A percentile compares a stretch with the other conserved stretches of the same genome.
Conservation (phyloP, 2,113 vertebrate genomes). For the Mesocricetus auratus region DNA sequence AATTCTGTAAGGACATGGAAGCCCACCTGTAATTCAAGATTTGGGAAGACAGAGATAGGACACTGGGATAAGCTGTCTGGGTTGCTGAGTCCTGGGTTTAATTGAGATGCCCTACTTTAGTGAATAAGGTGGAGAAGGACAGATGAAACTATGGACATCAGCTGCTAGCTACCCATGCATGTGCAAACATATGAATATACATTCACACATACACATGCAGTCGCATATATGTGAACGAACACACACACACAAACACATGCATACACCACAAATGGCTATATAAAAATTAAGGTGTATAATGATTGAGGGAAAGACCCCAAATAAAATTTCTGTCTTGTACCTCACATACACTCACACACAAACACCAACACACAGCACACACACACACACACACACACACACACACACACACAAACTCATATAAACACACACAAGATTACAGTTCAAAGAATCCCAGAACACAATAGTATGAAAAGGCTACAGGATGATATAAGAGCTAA, state of each 20-base stretch:
- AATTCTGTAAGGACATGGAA: background rate
- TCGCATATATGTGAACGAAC: background rate
- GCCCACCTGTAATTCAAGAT: background rate
- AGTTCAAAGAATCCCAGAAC: background rate
- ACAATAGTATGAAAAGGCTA: background rate
- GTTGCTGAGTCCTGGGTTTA: background rate
- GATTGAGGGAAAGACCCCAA: background rate
- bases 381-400: background rate
- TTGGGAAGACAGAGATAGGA: background rate
- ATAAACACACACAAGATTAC: background rate
- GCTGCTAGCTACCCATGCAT: no score
- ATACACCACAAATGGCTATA: background rate
- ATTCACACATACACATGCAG: background rate
- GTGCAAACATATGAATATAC: no score
- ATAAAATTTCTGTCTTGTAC: background rate
- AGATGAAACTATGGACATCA: background rate
- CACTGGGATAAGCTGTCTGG: background rate
- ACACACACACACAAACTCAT: background rate
- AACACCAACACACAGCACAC: background rate
- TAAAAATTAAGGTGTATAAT: background rate
- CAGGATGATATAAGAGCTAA: background rate
- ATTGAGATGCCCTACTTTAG: background rate
- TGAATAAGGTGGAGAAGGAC: background rate
- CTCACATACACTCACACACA: background rate
- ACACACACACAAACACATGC: no score